Percentiles rank a stretch among this genome's conserved stretches.
These are phyloP conservation scores for Notiomystis cincta DNA, from an alignment of 2,113 vertebrate species.

Conservation along the genomic window DNA sequence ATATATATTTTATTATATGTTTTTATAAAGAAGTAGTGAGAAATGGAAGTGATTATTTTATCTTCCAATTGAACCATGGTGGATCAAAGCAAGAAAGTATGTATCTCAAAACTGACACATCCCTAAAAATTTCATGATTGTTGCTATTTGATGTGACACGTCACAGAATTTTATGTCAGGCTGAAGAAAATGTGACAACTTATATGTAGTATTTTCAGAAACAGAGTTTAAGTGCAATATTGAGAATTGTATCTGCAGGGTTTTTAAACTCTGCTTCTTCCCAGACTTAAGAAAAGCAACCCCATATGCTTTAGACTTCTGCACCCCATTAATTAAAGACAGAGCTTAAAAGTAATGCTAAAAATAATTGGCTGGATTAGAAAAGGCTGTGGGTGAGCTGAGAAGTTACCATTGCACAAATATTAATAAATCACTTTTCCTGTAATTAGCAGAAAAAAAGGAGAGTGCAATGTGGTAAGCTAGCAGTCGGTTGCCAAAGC, in stretches of 20 bases:
- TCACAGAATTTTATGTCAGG: constrained; percentile 15
- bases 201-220: neutral
- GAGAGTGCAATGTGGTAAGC: constrained; percentile 10
- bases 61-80: neutral
- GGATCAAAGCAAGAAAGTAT: constrained; percentile 41
- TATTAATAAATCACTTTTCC: constrained; percentile 57
- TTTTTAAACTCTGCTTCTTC: neutral
- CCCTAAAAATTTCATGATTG: constrained; percentile 31
- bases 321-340: constrained; percentile 55
- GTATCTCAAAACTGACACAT: constrained; percentile 24
- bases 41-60: constrained; percentile 58
- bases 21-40: constrained; percentile 22
- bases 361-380: constrained; percentile 60
- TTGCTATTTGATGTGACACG: constrained; percentile 34
- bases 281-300: constrained; percentile 34
- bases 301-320: constrained; percentile 59
- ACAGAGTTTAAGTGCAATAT: neutral
- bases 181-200: constrained; percentile 19
- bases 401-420: constrained; percentile 53
- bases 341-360: constrained; percentile 33
- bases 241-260: neutral
- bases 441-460: constrained; percentile 46
- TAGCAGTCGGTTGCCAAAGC: neutral
- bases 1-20: constrained; percentile 18
- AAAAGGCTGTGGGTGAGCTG: constrained; percentile 50